These are phyloP conservation scores for Benitochromis conjunctus DNA, from an alignment of 2,113 vertebrate species.

Conservation along the genomic window DNA sequence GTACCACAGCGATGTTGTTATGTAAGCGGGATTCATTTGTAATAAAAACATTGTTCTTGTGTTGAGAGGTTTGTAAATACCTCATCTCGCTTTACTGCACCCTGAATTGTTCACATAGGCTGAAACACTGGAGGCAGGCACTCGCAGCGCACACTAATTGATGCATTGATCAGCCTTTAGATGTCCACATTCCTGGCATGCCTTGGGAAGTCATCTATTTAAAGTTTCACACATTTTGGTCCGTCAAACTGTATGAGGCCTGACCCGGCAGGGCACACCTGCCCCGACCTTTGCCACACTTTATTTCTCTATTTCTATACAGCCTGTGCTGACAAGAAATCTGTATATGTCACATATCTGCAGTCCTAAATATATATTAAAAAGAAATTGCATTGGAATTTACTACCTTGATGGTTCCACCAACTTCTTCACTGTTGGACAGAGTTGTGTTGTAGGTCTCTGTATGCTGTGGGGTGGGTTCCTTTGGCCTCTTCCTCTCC, in stretches of 20 bases:
- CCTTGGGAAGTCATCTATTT: conserved; percentile 67
- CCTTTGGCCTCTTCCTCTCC: conserved; percentile 79
- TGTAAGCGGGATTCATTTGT: not conserved
- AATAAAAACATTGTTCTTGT: not conserved
- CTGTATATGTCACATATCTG: not conserved
- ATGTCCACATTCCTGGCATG: conserved; percentile 71
- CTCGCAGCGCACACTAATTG: conserved; percentile 50
- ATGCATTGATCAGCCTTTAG: conserved; percentile 61
- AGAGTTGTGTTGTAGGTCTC: conserved; percentile 79
- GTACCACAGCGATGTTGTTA: not conserved
- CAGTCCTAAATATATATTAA: not conserved
- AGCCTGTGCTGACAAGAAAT: conserved; percentile 1
- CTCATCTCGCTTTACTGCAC: not conserved
- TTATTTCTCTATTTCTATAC: not conserved
- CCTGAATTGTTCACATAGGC: not conserved
- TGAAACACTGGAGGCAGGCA: conserved; percentile 23
- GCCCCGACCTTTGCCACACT: conserved; percentile 11
- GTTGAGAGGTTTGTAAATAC: not conserved
- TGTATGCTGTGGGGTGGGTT: conserved; percentile 72
- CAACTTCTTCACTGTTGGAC: conserved; percentile 82
- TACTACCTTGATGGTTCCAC: conserved; percentile 77
- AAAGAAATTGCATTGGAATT: not conserved
- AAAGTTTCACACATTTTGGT: conserved; percentile 60
- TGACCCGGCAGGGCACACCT: conserved; percentile 59
- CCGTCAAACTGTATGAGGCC: conserved; percentile 26